Percentiles rank a stretch among this genome's conserved stretches.
phyloP scores from a whole-genome alignment of 2,888 invertebrate species.

The Hipparchia semele region DNA sequence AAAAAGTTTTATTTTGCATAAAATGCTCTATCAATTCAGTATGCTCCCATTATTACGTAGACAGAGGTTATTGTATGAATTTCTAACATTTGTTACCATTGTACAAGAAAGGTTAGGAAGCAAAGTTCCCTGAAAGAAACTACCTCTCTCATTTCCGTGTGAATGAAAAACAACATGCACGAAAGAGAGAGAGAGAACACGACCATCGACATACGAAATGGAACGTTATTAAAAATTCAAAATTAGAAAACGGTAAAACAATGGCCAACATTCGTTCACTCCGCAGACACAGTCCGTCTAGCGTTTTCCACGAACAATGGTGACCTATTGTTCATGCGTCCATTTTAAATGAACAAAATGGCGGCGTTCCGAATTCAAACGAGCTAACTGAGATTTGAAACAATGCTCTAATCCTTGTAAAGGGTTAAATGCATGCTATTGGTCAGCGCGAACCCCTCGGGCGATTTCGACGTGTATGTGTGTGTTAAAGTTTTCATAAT shows the following conservation, averaged over 20 bases:
- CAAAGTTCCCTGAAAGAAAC: slow-evolving; percentile 6
- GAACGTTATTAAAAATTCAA: slow-evolving; percentile 58
- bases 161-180: slow-evolving; percentile 15
- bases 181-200: slow-evolving; percentile 37
- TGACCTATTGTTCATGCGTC: slow-evolving; percentile 75
- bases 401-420: slow-evolving; percentile 76
- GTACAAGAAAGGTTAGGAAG: slow-evolving; percentile 12
- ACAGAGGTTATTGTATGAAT: slow-evolving; percentile 2
- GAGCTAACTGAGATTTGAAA: slow-evolving; percentile 69
- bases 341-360: slow-evolving; percentile 83
- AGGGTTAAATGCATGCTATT: slow-evolving; percentile 81
- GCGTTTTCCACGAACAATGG: slow-evolving; percentile 70
- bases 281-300: slow-evolving; percentile 64
- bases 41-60: neutral
- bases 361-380: slow-evolving; percentile 66
- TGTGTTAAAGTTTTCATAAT: slow-evolving; percentile 25
- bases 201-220: slow-evolving; percentile 46
- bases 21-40: neutral
- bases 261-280: slow-evolving; percentile 66
- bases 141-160: neutral
- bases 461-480: slow-evolving; percentile 45
- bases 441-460: slow-evolving; percentile 70
- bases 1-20: neutral
- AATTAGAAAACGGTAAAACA: slow-evolving; percentile 74
- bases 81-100: slow-evolving; percentile 12